phyloP scores from a whole-genome alignment of 2,113 vertebrate species.

The Emydocephalus ijimae region DNA sequence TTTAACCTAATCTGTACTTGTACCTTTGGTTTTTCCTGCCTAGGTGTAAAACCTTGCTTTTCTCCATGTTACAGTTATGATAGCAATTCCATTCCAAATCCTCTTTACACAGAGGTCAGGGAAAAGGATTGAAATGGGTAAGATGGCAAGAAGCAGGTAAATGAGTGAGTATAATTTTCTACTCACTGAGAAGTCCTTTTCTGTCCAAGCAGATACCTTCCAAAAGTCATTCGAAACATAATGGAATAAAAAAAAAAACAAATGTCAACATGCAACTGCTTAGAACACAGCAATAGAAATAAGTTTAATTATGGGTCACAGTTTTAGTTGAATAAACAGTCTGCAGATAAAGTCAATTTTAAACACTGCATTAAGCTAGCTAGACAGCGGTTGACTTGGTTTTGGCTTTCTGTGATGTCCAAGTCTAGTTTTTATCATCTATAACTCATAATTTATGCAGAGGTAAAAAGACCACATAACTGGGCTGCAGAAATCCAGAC shows the following conservation, averaged over 20 bases:
- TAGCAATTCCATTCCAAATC: too few species aligned
- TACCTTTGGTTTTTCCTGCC: too few species aligned
- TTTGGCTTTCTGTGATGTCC: not conserved
- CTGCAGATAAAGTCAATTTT: not conserved
- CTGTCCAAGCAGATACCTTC: not conserved
- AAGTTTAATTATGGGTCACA: not conserved
- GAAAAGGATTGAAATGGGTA: not conserved
- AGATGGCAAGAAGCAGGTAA: not conserved
- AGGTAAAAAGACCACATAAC: not conserved
- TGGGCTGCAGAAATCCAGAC: not conserved
- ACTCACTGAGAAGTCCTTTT: not conserved
- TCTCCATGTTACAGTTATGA: too few species aligned
- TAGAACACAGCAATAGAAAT: not conserved
- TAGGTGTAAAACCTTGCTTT: too few species aligned
- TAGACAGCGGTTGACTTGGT: not conserved
- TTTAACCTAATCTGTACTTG: too few species aligned
- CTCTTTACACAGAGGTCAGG: not conserved
- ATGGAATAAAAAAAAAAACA: not conserved
- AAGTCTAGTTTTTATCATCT: not conserved
- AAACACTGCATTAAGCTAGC: not conserved
- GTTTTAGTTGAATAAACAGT: not conserved
- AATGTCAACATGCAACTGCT: not conserved
- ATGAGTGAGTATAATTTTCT: not conserved
- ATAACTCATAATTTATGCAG: not conserved
- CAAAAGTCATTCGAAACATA: not conserved